Evolutionary conservation across 2,888 invertebrate genomes (phyloP), one percentile per base, ranked within the genome.

Genomic region (Spisula subtruncata): DNA sequence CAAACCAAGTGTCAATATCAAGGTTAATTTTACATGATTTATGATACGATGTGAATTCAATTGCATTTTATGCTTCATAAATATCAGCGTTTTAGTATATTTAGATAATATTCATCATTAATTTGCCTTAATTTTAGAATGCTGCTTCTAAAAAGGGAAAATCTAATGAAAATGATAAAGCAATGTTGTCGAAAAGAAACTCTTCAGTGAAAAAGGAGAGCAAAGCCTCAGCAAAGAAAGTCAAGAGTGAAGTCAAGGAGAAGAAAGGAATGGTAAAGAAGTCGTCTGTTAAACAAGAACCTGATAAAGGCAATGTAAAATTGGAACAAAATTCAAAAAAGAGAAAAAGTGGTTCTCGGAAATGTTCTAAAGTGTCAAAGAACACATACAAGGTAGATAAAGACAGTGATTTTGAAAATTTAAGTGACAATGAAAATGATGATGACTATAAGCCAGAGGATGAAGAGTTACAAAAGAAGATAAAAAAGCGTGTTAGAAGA

Each of bases 141-240:
- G 95, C 91, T 92, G 94, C 83, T 80, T 95, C 1, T 96, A 95
- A 96, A 96, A 81, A 87, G 83, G 66, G 48, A 56, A 86, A 88
- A 87, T 87, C 71, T 56, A n/a, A 81, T 86, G 97, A 96, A 85
- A 97, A 96, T 93, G 94, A 92, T 87, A 85, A 81, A 20, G 81
- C 46, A 25, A 79, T 81, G 48, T 81, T 54, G 0, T 41, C 60
- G 16, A 48, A 81, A 81, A 60, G 66, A 20, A 82, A 32, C 56
- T 66, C 66, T 20, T 16, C 66, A 18, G 14, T n/a, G 12, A 54
- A 54, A 16, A 51, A 51, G 12, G 35, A n/a, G 1, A 56, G 8
- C 25, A 83, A 83, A 41, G 16, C 29, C 25, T 54, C 60, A 25
- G 51, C 66, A 46, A 56, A 80, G 81, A 83, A 83, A 85, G 51